Evolutionary conservation across 1,140 invertebrate genomes (phyloP).

Genomic region (Calliphora vicina): DNA sequence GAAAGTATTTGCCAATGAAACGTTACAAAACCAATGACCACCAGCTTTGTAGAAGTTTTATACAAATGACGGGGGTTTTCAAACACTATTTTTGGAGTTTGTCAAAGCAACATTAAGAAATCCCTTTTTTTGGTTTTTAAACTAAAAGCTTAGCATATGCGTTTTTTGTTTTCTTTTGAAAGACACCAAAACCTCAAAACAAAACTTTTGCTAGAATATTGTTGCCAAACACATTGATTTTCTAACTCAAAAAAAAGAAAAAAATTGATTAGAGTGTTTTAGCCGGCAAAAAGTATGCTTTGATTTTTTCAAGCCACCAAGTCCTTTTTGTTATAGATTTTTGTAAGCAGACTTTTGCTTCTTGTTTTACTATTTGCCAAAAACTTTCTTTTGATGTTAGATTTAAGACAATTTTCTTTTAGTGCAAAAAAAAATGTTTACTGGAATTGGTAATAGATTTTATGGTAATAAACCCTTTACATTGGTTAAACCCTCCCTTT

Average conservation of each 20-base stretch:
- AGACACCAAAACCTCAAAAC: background rate
- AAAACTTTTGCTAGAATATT: background rate
- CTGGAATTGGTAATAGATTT: background rate
- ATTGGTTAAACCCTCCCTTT: no score
- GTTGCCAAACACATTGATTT: background rate
- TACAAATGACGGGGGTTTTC: background rate
- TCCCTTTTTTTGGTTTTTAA: no score
- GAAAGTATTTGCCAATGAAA: slow-evolving; percentile 5
- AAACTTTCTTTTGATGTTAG: background rate
- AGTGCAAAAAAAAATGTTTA: background rate
- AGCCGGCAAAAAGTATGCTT: background rate
- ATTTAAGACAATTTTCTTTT: background rate
- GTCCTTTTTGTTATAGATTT: background rate
- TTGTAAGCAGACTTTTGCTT: background rate
- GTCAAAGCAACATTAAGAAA: background rate
- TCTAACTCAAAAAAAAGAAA: background rate
- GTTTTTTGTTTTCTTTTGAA: background rate
- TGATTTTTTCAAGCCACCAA: background rate
- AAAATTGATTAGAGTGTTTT: no score
- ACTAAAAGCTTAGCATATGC: no score
- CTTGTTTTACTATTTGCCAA: background rate
- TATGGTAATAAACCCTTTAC: background rate
- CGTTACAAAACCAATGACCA: slow-evolving; percentile 8
- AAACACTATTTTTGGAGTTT: background rate
- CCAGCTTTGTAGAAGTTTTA: slow-evolving; percentile 14